phyloP scores from a whole-genome alignment of 64 coral and sea anemone genomes.

The Pachyseris speciosa region DNA sequence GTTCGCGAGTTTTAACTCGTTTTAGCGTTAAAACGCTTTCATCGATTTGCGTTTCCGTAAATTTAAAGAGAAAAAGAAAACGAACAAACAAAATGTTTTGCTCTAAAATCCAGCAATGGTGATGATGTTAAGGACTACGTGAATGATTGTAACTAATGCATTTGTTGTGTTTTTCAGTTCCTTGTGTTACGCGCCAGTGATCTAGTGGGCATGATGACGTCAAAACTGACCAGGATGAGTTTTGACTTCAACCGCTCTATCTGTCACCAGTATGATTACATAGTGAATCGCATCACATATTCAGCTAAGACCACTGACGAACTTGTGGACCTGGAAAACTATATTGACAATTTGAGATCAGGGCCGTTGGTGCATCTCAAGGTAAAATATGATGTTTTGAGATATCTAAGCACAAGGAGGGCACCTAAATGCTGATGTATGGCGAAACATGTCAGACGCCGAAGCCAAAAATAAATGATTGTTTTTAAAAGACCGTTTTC shows the following conservation, averaged over 20 bases:
- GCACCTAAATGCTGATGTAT: too few species aligned
- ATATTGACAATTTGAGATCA: conserved; percentile 79
- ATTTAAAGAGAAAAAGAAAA: too few species aligned
- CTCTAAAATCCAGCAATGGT: too few species aligned
- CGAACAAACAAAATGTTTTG: too few species aligned
- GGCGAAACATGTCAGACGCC: too few species aligned
- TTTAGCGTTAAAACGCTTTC: too few species aligned
- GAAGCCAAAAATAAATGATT: too few species aligned
- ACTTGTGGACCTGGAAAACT: conserved; percentile 90
- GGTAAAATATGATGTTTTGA: conserved; percentile 49
- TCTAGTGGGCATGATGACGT: conserved; percentile 73
- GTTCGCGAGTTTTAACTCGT: too few species aligned
- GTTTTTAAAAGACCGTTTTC: too few species aligned
- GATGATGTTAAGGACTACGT: neutral
- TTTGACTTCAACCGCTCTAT: conserved; percentile 92
- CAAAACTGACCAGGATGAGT: conserved; percentile 77
- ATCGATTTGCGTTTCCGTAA: too few species aligned
- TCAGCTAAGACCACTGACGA: conserved; percentile 74
- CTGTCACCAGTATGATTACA: conserved; percentile 93
- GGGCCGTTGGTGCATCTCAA: conserved; percentile 90
- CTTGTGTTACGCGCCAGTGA: conserved; percentile 70
- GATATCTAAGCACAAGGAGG: too few species aligned
- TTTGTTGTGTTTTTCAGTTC: conserved; percentile 61
- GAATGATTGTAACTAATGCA: too few species aligned
- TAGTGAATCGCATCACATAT: conserved; percentile 85